Evolutionary conservation across 2,113 vertebrate species (phyloP), one percentile per base, ranked within the genome.

Genomic region (Promerops cafer): DNA sequence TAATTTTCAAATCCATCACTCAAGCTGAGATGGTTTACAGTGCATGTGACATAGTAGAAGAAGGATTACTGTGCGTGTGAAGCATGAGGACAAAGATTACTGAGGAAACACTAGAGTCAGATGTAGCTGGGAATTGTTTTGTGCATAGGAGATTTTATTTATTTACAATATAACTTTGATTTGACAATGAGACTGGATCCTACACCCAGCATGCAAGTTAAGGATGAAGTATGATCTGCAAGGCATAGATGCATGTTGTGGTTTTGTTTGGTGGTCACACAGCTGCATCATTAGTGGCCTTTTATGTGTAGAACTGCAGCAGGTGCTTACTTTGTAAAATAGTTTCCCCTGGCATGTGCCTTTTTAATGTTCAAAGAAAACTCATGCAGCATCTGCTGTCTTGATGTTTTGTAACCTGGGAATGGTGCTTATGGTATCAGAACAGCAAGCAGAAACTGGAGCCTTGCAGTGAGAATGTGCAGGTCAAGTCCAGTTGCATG

Each of bases 341-440:
- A 81, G 57, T 91, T 94, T 64, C 54, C 81, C 47, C 52, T 93
- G 84, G 69, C 78, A 30, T 19, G 26, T 91, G 75, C 50, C 72
- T 95, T 94, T 95, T 87, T 63, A 80, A 75, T 28, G 81, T 92
- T 93, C 87, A 92, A 81, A 93, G 71, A 83, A 78, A 82, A 65
- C 44, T 92, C 16, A 8, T 21, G 28, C 64, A 60, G 6, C 90
- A 87, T 85, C 81, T 96, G 56, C 83, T 81, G 2, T 80, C 75
- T 63, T 68, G 47, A 54, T 80, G 74, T 97, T 98, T 98, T 92
- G 76, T 98, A 96, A 97, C 83, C 94, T 91, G 89, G 93, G 96
- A 95, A 91, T 3, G 1, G 70, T 95, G 96, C 92, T 97, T 98
- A 87, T 91, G 97, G 90, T 89, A 49, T 81, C 69, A 77, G 80